Percentiles rank a stretch among this genome's conserved stretches.
Evolutionary conservation across 1,140 invertebrate genomes (phyloP).

Genomic region (Drosophila insularis): DNA sequence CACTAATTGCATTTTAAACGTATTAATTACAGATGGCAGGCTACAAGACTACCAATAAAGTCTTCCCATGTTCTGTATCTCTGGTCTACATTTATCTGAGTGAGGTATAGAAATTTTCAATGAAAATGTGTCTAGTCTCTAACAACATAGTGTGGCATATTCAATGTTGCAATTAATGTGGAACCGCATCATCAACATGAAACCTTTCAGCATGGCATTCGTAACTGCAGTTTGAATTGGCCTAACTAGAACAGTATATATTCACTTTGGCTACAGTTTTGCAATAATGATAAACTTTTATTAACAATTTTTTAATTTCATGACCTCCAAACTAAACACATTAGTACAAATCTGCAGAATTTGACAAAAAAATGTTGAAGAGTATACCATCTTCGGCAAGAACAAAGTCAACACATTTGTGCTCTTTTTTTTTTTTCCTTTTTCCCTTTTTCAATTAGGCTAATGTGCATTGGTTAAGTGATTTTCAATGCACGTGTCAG

Average conservation of each 20-base stretch:
- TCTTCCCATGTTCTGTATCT: not conserved
- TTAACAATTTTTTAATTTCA: no score
- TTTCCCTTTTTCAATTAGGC: slow-evolving; percentile 48
- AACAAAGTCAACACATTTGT: no score
- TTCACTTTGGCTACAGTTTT: not conserved
- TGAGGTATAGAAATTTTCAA: slow-evolving; percentile 25
- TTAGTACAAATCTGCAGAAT: no score
- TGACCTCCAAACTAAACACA: no score
- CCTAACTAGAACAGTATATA: not conserved
- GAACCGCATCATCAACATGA: slow-evolving; percentile 11
- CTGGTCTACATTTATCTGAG: not conserved
- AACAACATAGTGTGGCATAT: slow-evolving; percentile 9
- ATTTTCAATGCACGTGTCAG: slow-evolving; percentile 42
- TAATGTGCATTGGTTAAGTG: slow-evolving; percentile 45
- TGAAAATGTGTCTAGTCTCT: slow-evolving; percentile 11
- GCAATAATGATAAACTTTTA: no score
- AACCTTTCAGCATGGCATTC: slow-evolving; percentile 23
- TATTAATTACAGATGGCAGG: slow-evolving; percentile 37
- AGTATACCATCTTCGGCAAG: not conserved
- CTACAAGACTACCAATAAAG: not conserved
- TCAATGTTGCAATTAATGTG: slow-evolving; percentile 48
- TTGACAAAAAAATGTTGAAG: no score
- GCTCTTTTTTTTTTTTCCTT: not conserved
- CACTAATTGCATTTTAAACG: slow-evolving; percentile 46
- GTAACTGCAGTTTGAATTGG: not conserved